Evolutionary conservation across 2,797 vertebrate genomes (phyloP).

Genomic region (Alosa sapidissima): DNA sequence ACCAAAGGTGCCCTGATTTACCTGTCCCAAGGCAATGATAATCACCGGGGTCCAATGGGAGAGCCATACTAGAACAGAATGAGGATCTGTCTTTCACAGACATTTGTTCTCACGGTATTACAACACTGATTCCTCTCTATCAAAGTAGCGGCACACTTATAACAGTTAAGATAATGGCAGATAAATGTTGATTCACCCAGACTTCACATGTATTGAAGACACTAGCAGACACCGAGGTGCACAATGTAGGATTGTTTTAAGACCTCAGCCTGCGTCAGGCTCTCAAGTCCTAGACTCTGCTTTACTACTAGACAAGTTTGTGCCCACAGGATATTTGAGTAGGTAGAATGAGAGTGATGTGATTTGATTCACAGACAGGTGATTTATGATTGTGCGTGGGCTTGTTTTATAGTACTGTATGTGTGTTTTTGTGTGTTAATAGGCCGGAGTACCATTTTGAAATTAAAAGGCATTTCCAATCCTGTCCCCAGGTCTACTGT

Average conservation of each 20-base stretch:
- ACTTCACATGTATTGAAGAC: background rate
- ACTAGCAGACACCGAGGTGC: background rate
- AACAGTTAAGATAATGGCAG: no score
- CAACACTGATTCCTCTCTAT: background rate
- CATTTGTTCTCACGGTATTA: background rate
- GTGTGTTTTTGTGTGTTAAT: background rate
- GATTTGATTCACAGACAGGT: background rate
- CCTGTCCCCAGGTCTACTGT: background rate
- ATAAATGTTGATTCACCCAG: background rate
- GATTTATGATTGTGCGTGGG: background rate
- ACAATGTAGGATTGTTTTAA: background rate
- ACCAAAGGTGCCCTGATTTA: background rate
- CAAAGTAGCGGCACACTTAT: background rate
- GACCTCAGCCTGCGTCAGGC: background rate
- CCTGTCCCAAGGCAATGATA: background rate
- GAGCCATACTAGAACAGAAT: background rate
- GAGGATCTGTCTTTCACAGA: background rate
- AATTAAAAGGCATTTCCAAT: background rate
- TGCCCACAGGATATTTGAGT: background rate
- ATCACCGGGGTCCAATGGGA: background rate
- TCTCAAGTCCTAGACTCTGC: background rate
- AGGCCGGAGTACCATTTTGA: background rate
- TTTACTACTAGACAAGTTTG: background rate
- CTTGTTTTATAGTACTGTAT: background rate
- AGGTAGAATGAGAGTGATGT: background rate